Conservation (phyloP, 1,140 invertebrate genomes). For the Saccostrea echinata region DNA sequence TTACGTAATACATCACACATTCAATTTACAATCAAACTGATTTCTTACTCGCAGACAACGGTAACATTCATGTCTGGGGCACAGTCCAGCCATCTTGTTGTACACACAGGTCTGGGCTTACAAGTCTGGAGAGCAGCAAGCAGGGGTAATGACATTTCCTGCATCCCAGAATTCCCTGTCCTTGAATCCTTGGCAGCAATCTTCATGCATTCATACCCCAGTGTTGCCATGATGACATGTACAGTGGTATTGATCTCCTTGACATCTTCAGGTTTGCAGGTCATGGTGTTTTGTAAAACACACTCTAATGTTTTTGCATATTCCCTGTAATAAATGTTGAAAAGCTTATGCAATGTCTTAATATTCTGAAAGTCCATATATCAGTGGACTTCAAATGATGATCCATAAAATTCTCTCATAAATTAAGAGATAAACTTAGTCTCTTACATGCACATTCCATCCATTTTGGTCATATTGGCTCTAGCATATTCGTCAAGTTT, state of each 20-base stretch:
- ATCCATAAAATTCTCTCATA: no score
- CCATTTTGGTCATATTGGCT: slow-evolving; percentile 37
- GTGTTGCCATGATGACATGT: not conserved
- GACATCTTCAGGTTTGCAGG: not conserved
- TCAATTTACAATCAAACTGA: not conserved
- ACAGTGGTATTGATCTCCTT: slow-evolving; percentile 9
- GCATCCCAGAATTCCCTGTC: not conserved
- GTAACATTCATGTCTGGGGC: slow-evolving; percentile 25
- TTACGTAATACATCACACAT: no score
- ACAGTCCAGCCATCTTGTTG: not conserved
- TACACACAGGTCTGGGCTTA: not conserved
- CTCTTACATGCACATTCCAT: slow-evolving; percentile 45
- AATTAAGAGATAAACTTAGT: not conserved
- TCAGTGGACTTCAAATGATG: not conserved
- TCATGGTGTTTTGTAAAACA: slow-evolving; percentile 27
- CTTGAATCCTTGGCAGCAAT: not conserved
- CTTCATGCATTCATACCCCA: slow-evolving; percentile 24
- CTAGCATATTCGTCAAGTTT: not conserved
- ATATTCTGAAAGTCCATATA: not conserved
- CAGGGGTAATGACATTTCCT: not conserved
- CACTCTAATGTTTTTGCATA: slow-evolving; percentile 2
- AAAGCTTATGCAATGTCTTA: not conserved
- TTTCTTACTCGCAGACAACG: slow-evolving; percentile 17
- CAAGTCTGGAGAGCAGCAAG: not conserved
- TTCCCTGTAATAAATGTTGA: not conserved